Percentiles rank a stretch among this genome's conserved stretches.
phyloP scores from a whole-genome alignment of 2,113 vertebrate species.

The Bos taurus region DNA sequence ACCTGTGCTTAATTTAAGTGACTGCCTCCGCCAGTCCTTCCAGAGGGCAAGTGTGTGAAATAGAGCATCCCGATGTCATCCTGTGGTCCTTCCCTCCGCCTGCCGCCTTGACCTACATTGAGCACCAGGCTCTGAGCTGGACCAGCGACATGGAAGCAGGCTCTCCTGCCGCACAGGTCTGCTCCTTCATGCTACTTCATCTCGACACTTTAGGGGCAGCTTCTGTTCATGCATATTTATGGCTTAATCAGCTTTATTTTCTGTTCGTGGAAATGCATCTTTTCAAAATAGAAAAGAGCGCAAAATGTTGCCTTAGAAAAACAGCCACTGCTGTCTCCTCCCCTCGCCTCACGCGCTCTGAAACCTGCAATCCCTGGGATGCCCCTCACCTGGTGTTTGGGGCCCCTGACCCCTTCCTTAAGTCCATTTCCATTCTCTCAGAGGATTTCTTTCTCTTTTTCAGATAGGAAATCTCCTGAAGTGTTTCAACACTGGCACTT shows the following conservation, averaged over 20 bases:
- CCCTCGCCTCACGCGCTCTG: rapidly evolving
- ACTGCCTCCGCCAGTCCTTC: conserved; percentile 86
- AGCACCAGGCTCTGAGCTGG: conserved; percentile 64
- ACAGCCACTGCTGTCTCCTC: not conserved
- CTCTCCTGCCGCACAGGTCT: not conserved
- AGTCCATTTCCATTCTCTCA: not conserved
- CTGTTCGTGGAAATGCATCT: not conserved
- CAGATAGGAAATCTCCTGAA: not conserved
- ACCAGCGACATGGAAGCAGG: conserved; percentile 2
- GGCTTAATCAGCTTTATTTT: not conserved
- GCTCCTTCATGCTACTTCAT: not conserved
- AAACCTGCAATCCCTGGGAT: not conserved
- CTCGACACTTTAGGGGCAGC: not conserved
- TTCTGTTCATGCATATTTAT: not conserved
- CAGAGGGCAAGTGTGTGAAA: conserved; percentile 86
- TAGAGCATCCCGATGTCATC: conserved; percentile 80
- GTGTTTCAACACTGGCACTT: not conserved
- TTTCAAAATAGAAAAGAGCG: not conserved
- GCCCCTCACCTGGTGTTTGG: not conserved
- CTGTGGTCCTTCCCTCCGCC: conserved; percentile 73
- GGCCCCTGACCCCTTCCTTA: no score
- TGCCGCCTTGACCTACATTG: conserved; percentile 88
- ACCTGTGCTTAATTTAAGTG: conserved; percentile 91
- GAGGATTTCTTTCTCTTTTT: not conserved
- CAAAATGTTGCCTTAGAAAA: not conserved